Evolutionary conservation across 2,888 invertebrate genomes (phyloP).

Genomic region (Apocheima hispidaria): DNA sequence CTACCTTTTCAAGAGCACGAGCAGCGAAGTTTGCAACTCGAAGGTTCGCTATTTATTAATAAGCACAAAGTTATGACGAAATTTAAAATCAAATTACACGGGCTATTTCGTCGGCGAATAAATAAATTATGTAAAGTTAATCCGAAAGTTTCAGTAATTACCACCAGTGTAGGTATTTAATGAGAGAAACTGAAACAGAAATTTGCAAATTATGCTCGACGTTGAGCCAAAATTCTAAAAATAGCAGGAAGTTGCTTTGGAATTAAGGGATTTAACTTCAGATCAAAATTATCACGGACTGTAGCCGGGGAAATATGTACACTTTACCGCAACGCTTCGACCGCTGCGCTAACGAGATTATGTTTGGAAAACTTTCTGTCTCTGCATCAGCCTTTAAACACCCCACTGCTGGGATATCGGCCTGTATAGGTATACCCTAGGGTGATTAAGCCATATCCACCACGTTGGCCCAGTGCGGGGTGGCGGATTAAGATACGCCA

Average conservation of each 20-base stretch:
- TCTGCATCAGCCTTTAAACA: no score
- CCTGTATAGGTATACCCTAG: no score
- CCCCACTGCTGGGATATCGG: no score
- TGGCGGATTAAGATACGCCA: no score
- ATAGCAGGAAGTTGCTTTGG: constrained; percentile 15
- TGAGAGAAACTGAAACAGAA: constrained; percentile 21
- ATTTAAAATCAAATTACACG: constrained; percentile 27
- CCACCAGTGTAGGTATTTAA: constrained; percentile 17
- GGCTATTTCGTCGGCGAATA: constrained; percentile 9
- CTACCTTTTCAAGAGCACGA: constrained; percentile 19
- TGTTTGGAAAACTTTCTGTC: constrained; percentile 6
- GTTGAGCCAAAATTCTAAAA: constrained; percentile 20
- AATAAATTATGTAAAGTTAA: constrained; percentile 34
- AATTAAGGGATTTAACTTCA: constrained; percentile 28
- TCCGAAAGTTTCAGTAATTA: constrained; percentile 26
- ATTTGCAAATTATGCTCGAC: constrained; percentile 9
- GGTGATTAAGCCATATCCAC: no score
- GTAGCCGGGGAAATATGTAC: constrained; percentile 4
- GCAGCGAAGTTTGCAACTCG: constrained; percentile 18
- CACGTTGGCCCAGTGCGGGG: no score
- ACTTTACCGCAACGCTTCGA: constrained; percentile 21
- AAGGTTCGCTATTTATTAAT: constrained; percentile 18
- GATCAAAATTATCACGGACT: constrained; percentile 26
- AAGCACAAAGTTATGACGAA: constrained; percentile 24
- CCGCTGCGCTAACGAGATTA: constrained; percentile 33